Evolutionary conservation across 2,888 invertebrate genomes (phyloP).

Genomic region (Cremastinae sp.): DNA sequence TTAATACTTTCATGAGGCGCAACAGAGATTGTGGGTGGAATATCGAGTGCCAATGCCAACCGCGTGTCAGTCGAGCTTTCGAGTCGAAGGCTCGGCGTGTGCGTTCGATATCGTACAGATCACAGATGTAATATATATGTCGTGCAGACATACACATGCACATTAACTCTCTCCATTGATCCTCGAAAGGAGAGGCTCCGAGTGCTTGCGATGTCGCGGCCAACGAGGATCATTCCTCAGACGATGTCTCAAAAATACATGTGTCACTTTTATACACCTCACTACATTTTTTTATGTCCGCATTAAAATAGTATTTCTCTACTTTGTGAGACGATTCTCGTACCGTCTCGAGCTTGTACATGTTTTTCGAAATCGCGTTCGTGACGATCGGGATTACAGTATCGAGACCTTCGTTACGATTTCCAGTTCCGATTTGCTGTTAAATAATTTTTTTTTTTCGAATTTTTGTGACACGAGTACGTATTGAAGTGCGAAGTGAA

Average conservation of each 20-base stretch:
- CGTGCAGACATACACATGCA: constrained; percentile 27
- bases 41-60: constrained; percentile 51
- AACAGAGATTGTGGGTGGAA: constrained; percentile 19
- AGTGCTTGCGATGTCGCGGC: constrained; percentile 52
- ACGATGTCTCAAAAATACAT: constrained; percentile 28
- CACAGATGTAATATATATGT: constrained; percentile 29
- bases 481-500: too few species aligned
- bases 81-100: constrained; percentile 27
- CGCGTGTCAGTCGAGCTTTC: constrained; percentile 50
- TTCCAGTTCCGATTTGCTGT: background rate
- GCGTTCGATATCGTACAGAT: too few species aligned
- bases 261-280: constrained; percentile 4
- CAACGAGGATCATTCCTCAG: constrained; percentile 38
- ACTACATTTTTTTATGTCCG: background rate
- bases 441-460: background rate
- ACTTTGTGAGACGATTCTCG: constrained; percentile 1
- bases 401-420: constrained; percentile 29
- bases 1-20: background rate
- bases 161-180: constrained; percentile 51
- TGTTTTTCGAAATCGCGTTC: constrained; percentile 38
- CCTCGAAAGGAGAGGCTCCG: constrained; percentile 41
- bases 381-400: constrained; percentile 50
- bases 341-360: constrained; percentile 31
- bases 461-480: background rate
- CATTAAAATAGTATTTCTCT: background rate